These are phyloP conservation scores for Pedionomus torquatus DNA, from an alignment of 2,113 vertebrate species.

Conservation along the genomic window DNA sequence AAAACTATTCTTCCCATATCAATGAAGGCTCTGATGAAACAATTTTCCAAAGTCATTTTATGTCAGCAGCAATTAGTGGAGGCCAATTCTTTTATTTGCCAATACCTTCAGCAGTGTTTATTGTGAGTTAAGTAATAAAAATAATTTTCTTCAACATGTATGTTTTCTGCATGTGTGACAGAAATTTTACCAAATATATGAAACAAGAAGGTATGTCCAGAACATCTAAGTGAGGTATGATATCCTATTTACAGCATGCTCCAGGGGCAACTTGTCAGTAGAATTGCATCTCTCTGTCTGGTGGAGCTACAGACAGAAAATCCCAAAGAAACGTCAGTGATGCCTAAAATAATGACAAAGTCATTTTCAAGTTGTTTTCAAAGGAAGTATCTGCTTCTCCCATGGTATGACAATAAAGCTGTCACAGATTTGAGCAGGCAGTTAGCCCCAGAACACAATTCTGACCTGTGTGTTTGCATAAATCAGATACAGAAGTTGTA, in stretches of 20 bases:
- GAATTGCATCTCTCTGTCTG: background rate
- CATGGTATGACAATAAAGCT: conserved; percentile 23
- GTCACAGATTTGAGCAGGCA: background rate
- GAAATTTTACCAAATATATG: background rate
- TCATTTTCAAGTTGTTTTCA: conserved; percentile 23
- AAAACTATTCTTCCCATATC: background rate
- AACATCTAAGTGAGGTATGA: background rate
- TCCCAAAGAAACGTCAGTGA: conserved; percentile 1
- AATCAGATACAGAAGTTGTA: background rate
- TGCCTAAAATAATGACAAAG: conserved; percentile 5
- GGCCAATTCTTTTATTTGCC: background rate
- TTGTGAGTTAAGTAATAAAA: background rate
- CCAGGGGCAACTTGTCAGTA: conserved; percentile 32
- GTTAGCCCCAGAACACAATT: background rate
- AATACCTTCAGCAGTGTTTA: background rate
- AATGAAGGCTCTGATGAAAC: background rate
- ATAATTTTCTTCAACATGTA: background rate
- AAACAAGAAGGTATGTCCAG: background rate
- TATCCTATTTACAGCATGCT: background rate
- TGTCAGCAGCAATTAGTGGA: background rate
- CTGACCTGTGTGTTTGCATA: background rate
- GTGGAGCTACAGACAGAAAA: conserved; percentile 38
- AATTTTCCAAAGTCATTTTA: background rate
- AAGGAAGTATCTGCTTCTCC: background rate
- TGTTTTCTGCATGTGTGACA: background rate